Evolutionary conservation across 2,797 vertebrate genomes (phyloP).

Genomic region (Acipenser ruthenus): DNA sequence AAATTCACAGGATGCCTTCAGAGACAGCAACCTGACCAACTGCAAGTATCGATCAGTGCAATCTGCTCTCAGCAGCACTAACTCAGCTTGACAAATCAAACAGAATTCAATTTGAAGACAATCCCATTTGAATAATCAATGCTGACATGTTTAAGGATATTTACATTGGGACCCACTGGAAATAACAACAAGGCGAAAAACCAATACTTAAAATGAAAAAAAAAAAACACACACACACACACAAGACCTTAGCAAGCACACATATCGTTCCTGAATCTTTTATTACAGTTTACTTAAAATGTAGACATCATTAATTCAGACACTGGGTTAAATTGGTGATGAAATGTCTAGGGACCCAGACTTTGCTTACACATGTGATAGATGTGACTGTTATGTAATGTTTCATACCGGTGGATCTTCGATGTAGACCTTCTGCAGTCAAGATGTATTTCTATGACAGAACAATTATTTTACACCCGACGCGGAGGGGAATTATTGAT

Average conservation of each 20-base stretch:
- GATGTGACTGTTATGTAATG: not conserved
- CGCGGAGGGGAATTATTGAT: not conserved
- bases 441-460: not conserved
- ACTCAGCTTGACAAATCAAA: slow-evolving; percentile 8
- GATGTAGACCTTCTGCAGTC: not conserved
- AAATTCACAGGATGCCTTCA: not conserved
- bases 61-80: not conserved
- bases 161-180: slow-evolving; percentile 1
- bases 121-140: not conserved
- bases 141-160: not conserved
- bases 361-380: not conserved
- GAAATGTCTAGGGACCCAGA: not conserved
- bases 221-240: not conserved
- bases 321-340: not conserved
- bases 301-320: not conserved
- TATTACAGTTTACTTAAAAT: not conserved
- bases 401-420: not conserved
- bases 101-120: not conserved
- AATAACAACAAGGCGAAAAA: not conserved
- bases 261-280: not conserved
- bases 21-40: not conserved
- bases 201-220: not conserved
- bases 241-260: too few relatives aligned
- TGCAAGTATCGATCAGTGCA: not conserved
- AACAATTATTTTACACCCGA: not conserved